Conservation (phyloP, 2,113 vertebrate species). For the Coturnix japonica region DNA sequence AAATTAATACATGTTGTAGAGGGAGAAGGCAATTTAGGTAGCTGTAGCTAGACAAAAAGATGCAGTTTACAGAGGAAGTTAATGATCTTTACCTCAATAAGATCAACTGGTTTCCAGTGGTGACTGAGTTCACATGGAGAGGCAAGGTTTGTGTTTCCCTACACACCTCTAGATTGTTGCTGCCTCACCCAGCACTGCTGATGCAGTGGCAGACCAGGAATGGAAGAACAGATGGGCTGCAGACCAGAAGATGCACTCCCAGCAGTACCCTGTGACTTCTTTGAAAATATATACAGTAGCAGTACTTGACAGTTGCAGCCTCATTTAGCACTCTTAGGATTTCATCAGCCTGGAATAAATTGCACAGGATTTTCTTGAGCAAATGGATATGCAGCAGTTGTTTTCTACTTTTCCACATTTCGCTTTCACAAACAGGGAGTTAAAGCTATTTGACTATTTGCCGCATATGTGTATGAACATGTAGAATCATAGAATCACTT, state of each 20-base stretch:
- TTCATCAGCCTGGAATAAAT: background rate
- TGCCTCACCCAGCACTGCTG: background rate
- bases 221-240: background rate
- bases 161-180: rapidly evolving
- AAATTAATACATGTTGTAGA: background rate
- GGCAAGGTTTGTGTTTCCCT: background rate
- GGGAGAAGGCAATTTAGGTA: background rate
- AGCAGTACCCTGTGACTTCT: background rate
- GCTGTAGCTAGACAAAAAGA: background rate
- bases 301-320: background rate
- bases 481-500: background rate
- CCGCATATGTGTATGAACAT: background rate
- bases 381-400: background rate
- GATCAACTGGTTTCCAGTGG: background rate
- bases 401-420: background rate
- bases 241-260: background rate
- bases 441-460: background rate
- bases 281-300: background rate
- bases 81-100: background rate
- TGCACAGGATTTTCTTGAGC: background rate
- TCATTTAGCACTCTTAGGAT: background rate
- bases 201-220: background rate
- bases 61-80: background rate
- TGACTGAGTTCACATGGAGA: rapidly evolving
- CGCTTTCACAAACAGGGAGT: rapidly evolving